Evolutionary conservation across 1,140 invertebrate genomes (phyloP), one percentile per base, ranked within the genome.

Genomic region (Rhizoglyphus robini): DNA sequence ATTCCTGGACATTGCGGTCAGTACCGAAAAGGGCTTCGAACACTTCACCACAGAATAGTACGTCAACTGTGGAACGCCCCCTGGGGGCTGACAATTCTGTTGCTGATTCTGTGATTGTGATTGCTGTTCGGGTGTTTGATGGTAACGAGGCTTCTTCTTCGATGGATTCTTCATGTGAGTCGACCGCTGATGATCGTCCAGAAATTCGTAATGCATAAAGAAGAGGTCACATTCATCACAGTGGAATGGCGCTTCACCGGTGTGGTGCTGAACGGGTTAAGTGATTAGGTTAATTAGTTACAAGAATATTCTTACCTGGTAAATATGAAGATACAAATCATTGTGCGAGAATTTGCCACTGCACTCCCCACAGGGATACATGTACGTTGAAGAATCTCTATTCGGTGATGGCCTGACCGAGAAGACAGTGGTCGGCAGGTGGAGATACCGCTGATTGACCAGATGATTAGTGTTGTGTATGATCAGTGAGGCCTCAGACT

Each of bases 171-270:
- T 54, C 51, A 27, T 25, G 20, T 54, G 61, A 29, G 20, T 58
- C 30, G 30, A 30, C 30, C 61, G 30, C 34, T 63, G 61, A 49
- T 63, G 61, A 11, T 63, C 61, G 48, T 32, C 34, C 23, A 63
- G 32, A 63, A 46, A 63, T 13, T 63, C 61, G 48, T 5, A 63
- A 49, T 63, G 61, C 15, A 34, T 63, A 34, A 63, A 63, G 32
- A 63, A 63, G 20, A 63, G 32, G 27, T 63, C 61, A 63, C 61
- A 63, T 63, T 63, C 61, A 63, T 32, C 34, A 30, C 61, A 63
- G 61, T 63, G 61, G 48, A 46, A 34, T 5, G 61, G 61, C 38
- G 20, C 13, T 49, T 63, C 61, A 47, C 5, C 5, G 3, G 61
- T 47, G 20, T 63, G 61, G 25, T 63, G 34, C 61, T 63, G 32